These are phyloP conservation scores for Baccha elongata DNA, from an alignment of 2,888 invertebrate genomes.

Conservation along the genomic window DNA sequence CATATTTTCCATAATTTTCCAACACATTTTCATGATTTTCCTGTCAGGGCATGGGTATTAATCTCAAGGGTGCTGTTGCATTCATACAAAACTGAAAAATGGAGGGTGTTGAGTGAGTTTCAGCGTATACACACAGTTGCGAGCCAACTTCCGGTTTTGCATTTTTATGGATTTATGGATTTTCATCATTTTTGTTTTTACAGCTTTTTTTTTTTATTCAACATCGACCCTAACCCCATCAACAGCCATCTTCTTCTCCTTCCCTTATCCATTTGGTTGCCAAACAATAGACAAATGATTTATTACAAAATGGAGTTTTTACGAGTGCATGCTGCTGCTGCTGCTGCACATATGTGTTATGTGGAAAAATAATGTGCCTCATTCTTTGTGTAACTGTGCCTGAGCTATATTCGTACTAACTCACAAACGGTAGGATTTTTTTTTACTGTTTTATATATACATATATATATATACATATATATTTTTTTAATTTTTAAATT, in stretches of 20 bases:
- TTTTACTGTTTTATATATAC: neutral
- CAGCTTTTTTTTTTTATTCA: slow-evolving; percentile 23
- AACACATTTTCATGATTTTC: slow-evolving; percentile 40
- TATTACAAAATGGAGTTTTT: slow-evolving; percentile 73
- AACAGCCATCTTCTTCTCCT: neutral
- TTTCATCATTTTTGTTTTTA: slow-evolving; percentile 57
- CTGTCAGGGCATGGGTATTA: slow-evolving; percentile 26
- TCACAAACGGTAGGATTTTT: slow-evolving; percentile 6
- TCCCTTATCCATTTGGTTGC: slow-evolving; percentile 10
- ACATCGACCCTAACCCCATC: slow-evolving; percentile 5
- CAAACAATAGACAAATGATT: slow-evolving; percentile 73
- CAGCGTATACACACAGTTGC: slow-evolving; percentile 1
- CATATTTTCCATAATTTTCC: slow-evolving; percentile 35
- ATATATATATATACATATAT: neutral
- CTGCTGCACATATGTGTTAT: slow-evolving; percentile 50
- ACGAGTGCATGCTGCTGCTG: slow-evolving; percentile 51
- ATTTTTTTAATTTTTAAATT: neutral
- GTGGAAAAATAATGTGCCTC: slow-evolving; percentile 33
- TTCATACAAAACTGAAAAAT: slow-evolving; percentile 24
- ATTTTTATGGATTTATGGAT: slow-evolving; percentile 72
- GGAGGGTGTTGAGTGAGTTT: slow-evolving; percentile 33
- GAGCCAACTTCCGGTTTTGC: slow-evolving; percentile 62
- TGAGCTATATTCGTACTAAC: slow-evolving; percentile 34
- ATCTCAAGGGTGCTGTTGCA: slow-evolving; percentile 64
- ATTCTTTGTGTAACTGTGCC: slow-evolving; percentile 42